phyloP scores from a whole-genome alignment of 2,113 vertebrate species.

The Leptosomus discolor region DNA sequence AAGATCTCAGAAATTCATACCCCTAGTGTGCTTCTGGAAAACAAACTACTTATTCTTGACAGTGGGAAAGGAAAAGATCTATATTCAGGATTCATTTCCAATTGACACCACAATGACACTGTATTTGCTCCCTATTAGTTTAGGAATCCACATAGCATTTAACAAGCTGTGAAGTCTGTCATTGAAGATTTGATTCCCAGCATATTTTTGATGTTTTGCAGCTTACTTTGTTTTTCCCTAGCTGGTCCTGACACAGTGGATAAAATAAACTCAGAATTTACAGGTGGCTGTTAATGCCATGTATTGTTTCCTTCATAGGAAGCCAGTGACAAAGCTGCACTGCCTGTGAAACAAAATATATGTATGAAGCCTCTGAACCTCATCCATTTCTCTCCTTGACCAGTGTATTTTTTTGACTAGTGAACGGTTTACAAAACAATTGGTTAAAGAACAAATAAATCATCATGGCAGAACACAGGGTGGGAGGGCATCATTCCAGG shows the following conservation, averaged over 20 bases:
- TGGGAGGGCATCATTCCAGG: not conserved
- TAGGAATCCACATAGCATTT: not conserved
- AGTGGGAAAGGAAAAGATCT: not conserved
- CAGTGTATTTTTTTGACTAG: not conserved
- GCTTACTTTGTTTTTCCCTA: not conserved
- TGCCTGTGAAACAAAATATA: not conserved
- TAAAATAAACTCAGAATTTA: not conserved
- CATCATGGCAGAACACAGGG: not conserved
- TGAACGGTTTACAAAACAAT: not conserved
- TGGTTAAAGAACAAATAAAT: not conserved
- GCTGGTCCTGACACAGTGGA: not conserved
- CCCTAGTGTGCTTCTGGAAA: not conserved
- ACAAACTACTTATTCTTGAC: not conserved
- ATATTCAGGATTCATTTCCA: not conserved
- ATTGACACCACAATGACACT: not conserved
- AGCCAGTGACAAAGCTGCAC: not conserved
- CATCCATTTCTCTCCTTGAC: not conserved
- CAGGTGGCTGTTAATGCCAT: not conserved
- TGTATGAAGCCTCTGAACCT: not conserved
- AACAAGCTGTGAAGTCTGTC: not conserved
- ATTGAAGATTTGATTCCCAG: not conserved
- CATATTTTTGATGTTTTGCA: not conserved
- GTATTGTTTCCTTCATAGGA: not conserved
- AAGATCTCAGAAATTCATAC: not conserved
- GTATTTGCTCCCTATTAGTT: not conserved